These are phyloP conservation scores for Thelaira solivaga DNA, from an alignment of 2,888 invertebrate species.

Conservation along the genomic window DNA sequence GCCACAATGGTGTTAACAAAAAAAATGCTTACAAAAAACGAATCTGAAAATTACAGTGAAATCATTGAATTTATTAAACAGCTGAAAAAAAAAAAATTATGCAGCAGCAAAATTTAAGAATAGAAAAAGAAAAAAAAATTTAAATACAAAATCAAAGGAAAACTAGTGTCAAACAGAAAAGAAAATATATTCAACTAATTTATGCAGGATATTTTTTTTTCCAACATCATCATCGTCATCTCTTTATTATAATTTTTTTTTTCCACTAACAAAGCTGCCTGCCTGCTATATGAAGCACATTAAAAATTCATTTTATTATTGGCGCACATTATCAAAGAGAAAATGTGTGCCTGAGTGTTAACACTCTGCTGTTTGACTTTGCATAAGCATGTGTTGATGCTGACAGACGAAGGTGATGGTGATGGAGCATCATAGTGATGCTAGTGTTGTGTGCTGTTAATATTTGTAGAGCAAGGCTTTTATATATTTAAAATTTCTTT, in stretches of 20 bases:
- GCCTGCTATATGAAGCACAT: slow-evolving; percentile 1
- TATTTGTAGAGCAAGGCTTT: slow-evolving; percentile 39
- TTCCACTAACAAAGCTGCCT: slow-evolving; percentile 10
- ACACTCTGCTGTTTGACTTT: neutral
- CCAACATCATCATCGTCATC: too few species aligned
- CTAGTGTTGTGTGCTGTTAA: neutral
- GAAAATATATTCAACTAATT: slow-evolving; percentile 43
- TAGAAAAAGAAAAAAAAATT: neutral
- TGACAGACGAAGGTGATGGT: neutral
- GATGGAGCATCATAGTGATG: neutral
- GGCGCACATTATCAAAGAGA: neutral
- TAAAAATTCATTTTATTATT: neutral
- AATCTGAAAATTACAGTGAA: slow-evolving; percentile 4
- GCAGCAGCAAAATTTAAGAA: neutral
- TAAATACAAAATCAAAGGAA: slow-evolving; percentile 14
- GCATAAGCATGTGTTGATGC: slow-evolving; percentile 15
- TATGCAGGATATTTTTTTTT: slow-evolving; percentile 29
- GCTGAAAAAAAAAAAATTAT: neutral
- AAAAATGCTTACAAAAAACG: neutral
- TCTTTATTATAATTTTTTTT: neutral
- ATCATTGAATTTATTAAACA: slow-evolving; percentile 44
- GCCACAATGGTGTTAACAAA: too few species aligned
- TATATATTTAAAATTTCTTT: neutral
- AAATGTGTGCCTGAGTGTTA: neutral
- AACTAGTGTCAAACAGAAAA: slow-evolving; percentile 31